Evolutionary conservation across 2,797 vertebrate genomes (phyloP).

Genomic region (Aeoliscus strigatus): DNA sequence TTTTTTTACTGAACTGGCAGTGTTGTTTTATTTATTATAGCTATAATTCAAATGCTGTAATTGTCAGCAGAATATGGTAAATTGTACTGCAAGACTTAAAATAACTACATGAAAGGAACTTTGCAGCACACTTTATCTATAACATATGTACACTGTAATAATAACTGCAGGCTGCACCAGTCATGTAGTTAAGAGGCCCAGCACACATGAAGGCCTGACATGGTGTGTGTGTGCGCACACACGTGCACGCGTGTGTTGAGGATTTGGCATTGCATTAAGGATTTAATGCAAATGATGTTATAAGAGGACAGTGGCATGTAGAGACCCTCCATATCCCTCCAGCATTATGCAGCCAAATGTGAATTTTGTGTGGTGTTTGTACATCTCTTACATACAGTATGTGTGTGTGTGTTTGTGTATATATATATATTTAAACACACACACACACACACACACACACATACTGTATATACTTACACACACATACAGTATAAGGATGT

Average conservation of each 20-base stretch:
- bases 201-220: constrained; percentile 29
- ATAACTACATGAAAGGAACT: neutral
- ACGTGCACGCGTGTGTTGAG: constrained; percentile 17
- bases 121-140: neutral
- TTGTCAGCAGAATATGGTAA: too few species aligned
- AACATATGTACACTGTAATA: constrained; percentile 4
- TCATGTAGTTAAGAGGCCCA: constrained; percentile 27
- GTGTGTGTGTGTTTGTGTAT: too few species aligned
- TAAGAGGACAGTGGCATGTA: constrained; percentile 42
- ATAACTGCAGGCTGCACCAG: constrained; percentile 18
- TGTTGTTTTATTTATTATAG: too few species aligned
- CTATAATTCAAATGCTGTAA: too few species aligned
- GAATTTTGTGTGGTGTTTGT: constrained; percentile 28
- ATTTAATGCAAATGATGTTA: constrained; percentile 38
- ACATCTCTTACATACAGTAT: too few species aligned
- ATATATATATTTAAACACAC: too few species aligned
- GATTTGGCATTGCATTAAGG: constrained; percentile 29
- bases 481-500: too few species aligned
- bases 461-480: too few species aligned
- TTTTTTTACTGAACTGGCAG: too few species aligned
- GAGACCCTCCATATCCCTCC: neutral
- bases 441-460: too few species aligned
- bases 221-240: constrained; percentile 15
- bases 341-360: constrained; percentile 50
- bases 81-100: too few species aligned